Evolutionary conservation across 2,888 invertebrate species (phyloP).

Genomic region (Ornithoptera priamus): DNA sequence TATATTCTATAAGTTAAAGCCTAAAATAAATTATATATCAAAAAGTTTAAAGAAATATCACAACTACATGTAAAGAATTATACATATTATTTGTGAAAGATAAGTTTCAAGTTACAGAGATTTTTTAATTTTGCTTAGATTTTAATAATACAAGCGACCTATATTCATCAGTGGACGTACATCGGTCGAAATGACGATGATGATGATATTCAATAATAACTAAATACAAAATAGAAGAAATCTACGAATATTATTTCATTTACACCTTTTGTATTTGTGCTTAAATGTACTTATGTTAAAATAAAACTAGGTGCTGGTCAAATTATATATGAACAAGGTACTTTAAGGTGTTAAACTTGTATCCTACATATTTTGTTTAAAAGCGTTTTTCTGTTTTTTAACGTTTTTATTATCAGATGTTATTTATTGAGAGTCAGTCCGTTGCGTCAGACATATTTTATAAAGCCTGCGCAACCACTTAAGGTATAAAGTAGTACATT

Average conservation of each 20-base stretch:
- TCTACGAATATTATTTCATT: neutral
- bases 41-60: neutral
- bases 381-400: conserved; percentile 30
- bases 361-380: conserved; percentile 20
- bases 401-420: conserved; percentile 25
- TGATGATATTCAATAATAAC: no score
- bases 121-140: neutral
- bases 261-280: no score
- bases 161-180: no score
- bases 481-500: conserved; percentile 19
- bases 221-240: no score
- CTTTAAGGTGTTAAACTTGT: conserved; percentile 14
- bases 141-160: neutral
- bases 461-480: conserved; percentile 24
- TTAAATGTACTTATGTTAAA: neutral
- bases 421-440: conserved; percentile 27
- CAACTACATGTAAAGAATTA: neutral
- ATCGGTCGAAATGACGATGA: no score
- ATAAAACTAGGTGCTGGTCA: conserved; percentile 9
- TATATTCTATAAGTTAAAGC: neutral
- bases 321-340: conserved; percentile 11
- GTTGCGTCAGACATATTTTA: conserved; percentile 28
- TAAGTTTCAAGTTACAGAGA: neutral
- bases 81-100: neutral
- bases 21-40: no score